These are phyloP conservation scores for Dinothrombium tinctorium DNA, from an alignment of 1,140 invertebrate species.

Conservation along the genomic window DNA sequence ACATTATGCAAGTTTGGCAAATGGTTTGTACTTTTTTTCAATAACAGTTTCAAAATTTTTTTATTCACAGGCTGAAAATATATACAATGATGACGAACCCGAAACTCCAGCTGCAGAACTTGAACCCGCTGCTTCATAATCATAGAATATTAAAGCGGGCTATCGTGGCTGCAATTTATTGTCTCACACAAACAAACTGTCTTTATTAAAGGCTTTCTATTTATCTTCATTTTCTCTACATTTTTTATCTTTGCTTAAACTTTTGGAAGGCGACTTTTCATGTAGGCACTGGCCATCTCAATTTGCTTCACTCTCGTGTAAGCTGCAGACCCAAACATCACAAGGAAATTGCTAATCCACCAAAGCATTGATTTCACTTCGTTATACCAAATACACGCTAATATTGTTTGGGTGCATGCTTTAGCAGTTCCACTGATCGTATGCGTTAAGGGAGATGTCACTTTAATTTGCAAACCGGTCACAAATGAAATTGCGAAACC, in stretches of 20 bases:
- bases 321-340: slow-evolving; percentile 58
- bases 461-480: slow-evolving; percentile 87
- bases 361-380: slow-evolving; percentile 64
- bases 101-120: slow-evolving; percentile 64
- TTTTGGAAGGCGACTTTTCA: no score
- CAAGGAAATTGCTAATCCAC: slow-evolving; percentile 83
- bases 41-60: slow-evolving; percentile 5
- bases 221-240: no score
- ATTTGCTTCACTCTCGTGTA: slow-evolving; percentile 76
- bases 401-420: slow-evolving; percentile 85
- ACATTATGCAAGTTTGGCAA: slow-evolving; percentile 99
- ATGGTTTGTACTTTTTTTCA: slow-evolving; percentile 31
- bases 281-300: no score
- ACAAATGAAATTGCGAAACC: slow-evolving; percentile 93
- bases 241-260: no score
- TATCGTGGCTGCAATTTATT: no score
- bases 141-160: no score
- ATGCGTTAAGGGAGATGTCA: slow-evolving; percentile 91
- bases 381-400: slow-evolving; percentile 72
- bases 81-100: slow-evolving; percentile 96
- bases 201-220: no score
- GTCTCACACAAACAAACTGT: no score
- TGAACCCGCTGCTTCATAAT: slow-evolving; percentile 28
- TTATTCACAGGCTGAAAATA: slow-evolving; percentile 60
- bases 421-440: slow-evolving; percentile 98